Evolutionary conservation across 2,797 vertebrate species (phyloP).

Genomic region (Propithecus perrieri): DNA sequence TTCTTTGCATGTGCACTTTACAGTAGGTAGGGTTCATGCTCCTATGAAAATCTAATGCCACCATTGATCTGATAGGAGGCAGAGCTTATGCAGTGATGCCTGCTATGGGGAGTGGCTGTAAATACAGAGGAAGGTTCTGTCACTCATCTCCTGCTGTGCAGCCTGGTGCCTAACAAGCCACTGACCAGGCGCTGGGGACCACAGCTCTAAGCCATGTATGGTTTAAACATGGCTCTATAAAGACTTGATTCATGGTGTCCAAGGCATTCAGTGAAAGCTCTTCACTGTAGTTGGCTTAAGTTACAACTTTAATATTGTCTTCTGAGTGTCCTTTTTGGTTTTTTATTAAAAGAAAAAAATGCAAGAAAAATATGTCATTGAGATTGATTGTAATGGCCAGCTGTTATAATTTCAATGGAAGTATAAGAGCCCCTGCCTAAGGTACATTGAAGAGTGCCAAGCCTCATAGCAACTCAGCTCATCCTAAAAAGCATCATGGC

Average conservation of each 20-base stretch:
- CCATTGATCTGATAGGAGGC: no score
- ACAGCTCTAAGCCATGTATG: background rate
- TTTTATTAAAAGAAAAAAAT: slow-evolving; percentile 82
- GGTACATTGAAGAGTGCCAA: slow-evolving; percentile 84
- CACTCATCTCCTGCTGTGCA: no score
- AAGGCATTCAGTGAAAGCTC: slow-evolving; percentile 55
- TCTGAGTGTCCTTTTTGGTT: slow-evolving; percentile 62
- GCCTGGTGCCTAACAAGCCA: no score
- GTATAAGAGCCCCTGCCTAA: slow-evolving; percentile 83
- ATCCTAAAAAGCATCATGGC: slow-evolving; percentile 82
- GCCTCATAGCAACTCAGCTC: slow-evolving; percentile 84
- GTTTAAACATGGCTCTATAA: slow-evolving; percentile 38
- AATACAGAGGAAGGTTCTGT: no score
- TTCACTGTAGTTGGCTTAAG: slow-evolving; percentile 62
- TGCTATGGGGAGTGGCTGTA: no score
- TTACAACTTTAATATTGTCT: slow-evolving; percentile 78
- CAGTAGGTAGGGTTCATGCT: no score
- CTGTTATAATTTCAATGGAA: slow-evolving; percentile 84
- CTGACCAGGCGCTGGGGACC: no score
- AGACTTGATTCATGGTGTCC: slow-evolving; percentile 56
- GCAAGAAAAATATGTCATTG: slow-evolving; percentile 77
- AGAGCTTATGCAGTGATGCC: no score
- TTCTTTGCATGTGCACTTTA: no score
- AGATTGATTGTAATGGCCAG: slow-evolving; percentile 86
- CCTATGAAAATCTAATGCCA: no score